Evolutionary conservation across 1,140 invertebrate genomes (phyloP), one percentile per base, ranked within the genome.

Genomic region (Drosophila nasuta): DNA sequence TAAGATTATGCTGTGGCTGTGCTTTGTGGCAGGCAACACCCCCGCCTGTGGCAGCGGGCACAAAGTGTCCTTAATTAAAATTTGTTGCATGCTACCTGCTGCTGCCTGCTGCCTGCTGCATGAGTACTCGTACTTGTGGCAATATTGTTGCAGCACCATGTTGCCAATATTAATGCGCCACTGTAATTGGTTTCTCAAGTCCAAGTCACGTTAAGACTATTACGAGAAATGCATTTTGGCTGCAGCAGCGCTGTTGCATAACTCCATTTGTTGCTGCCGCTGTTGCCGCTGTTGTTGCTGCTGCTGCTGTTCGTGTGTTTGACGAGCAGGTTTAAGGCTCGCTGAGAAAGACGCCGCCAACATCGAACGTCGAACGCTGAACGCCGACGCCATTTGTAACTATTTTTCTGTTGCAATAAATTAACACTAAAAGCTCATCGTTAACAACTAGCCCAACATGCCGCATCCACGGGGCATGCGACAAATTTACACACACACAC

Each of bases 161-260:
- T 77, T 88, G 80, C 72, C 85, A 87, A 88, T 89, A 87, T 87
- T 89, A 87, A 87, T 87, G 83, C 88, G 85, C 67, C 85, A 75
- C 82, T 89, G 85, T 87, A 87, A 87, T 87, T 87, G 83, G 85
- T 87, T 87, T 88, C 80, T 83, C 77, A 87, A 83, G 83, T 82
- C 83, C 69, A 87, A 87, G 83, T 87, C 83, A 87, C 83, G 83
- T 87, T 87, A 87, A 87, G 85, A 80, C 83, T 89, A 87, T 87
- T 87, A 87, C 87, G 81, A 81, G 83, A 87, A 88, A 87, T 87
- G 63, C 76, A 89, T 89, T 87, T 87, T 80, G 63, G 78, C 69
- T 62, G 63, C 65, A 49, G 45, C 57, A n/a, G 25, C 41, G 66
- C 59, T 69, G 52, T 77, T 77, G 59, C 66, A 54, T 54, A 54